A percentile compares a stretch with the other conserved stretches of the same genome.
These are phyloP conservation scores for Archivesica marissinica DNA, from an alignment of 1,140 invertebrate genomes.

Conservation along the genomic window DNA sequence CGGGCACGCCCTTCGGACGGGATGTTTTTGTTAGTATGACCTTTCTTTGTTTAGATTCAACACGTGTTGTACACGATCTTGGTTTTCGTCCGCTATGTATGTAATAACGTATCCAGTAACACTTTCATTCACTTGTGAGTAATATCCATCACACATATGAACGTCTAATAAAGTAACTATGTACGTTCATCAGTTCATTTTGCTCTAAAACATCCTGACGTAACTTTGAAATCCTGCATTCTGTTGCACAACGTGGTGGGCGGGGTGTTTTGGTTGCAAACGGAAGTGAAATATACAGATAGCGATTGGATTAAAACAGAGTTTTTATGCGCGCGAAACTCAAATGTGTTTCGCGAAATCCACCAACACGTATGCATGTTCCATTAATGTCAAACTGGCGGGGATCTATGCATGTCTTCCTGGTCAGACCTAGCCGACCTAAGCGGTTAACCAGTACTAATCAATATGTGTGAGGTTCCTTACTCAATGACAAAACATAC, in stretches of 20 bases:
- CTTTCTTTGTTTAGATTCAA: constrained; percentile 61
- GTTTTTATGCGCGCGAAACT: neutral
- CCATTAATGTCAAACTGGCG: no score
- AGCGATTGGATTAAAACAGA: neutral
- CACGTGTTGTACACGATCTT: constrained; percentile 25
- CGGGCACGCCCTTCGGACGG: constrained; percentile 32
- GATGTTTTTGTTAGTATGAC: constrained; percentile 11
- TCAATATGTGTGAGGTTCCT: no score
- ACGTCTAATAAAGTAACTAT: neutral
- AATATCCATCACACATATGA: neutral
- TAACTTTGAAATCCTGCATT: neutral
- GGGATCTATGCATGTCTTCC: no score
- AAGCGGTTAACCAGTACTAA: no score
- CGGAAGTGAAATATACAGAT: constrained; percentile 39
- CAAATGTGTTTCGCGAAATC: no score
- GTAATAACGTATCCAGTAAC: neutral
- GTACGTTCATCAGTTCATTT: neutral
- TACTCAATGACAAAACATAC: no score
- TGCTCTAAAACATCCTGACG: neutral
- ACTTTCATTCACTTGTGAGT: neutral
- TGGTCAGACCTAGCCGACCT: no score
- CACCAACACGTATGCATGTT: no score
- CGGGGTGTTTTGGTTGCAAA: constrained; percentile 48
- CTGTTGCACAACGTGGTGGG: constrained; percentile 62
- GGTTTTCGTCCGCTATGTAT: neutral